phyloP scores from a whole-genome alignment of 1,140 invertebrate genomes.

The Ladona fulva region DNA sequence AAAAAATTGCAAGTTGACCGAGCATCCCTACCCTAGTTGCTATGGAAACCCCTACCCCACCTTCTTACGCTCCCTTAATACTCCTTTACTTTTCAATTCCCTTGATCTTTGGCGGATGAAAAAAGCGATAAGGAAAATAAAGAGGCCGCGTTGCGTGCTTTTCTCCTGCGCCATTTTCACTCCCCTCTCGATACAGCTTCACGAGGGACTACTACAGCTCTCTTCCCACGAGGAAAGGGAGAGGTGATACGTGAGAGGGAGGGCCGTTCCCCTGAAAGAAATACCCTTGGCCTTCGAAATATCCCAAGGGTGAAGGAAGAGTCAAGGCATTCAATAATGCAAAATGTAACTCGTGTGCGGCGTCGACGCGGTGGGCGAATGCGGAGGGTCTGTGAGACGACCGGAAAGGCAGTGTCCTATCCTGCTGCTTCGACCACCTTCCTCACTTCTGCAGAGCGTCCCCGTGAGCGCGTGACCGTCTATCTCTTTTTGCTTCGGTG shows the following conservation, averaged over 20 bases:
- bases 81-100: not conserved
- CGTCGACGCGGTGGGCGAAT: not conserved
- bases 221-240: not conserved
- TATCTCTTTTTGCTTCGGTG: too few species aligned
- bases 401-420: too few species aligned
- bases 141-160: not conserved
- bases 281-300: not conserved
- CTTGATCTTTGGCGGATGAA: conserved; percentile 4
- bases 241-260: not conserved
- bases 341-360: not conserved
- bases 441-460: too few species aligned
- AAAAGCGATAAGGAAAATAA: not conserved
- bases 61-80: not conserved
- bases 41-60: not conserved
- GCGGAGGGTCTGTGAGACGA: too few species aligned
- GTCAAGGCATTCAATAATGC: not conserved
- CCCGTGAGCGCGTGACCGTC: too few species aligned
- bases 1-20: too few species aligned
- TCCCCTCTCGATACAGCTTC: too few species aligned
- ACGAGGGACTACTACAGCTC: too few species aligned
- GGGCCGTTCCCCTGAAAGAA: not conserved
- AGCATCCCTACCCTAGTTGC: too few species aligned
- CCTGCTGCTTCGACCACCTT: too few species aligned
- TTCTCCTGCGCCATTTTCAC: too few species aligned
- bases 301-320: not conserved